Evolutionary conservation across 2,797 vertebrate genomes (phyloP).

Genomic region (Etheostoma perlongum): DNA sequence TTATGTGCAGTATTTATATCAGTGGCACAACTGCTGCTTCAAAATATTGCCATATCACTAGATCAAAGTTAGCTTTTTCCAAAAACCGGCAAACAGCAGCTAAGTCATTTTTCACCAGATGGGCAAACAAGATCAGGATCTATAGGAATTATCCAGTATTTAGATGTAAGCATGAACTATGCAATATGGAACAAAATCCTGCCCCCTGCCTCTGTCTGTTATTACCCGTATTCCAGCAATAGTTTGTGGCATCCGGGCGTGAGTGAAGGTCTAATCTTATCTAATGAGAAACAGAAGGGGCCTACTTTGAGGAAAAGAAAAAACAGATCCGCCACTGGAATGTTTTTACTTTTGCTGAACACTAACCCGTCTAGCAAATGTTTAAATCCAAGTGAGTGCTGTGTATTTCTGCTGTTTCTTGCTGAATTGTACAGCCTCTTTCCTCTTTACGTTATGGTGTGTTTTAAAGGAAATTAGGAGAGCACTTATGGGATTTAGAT

Average conservation of each 20-base stretch:
- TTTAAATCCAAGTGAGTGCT: background rate
- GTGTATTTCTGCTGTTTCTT: background rate
- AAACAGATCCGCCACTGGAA: slow-evolving; percentile 51
- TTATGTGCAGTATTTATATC: slow-evolving; percentile 6
- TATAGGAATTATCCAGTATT: background rate
- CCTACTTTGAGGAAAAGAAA: slow-evolving; percentile 49
- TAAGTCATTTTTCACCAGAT: background rate
- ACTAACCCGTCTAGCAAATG: slow-evolving; percentile 23
- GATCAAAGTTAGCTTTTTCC: background rate
- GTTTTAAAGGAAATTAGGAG: slow-evolving; percentile 11
- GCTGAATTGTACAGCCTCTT: slow-evolving; percentile 4
- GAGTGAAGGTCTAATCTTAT: slow-evolving; percentile 7
- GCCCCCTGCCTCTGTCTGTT: background rate
- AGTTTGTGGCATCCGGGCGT: slow-evolving; percentile 31
- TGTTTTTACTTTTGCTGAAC: slow-evolving; percentile 58
- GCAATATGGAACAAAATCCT: too few species aligned
- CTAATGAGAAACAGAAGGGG: slow-evolving; percentile 72
- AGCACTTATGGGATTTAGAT: slow-evolving; percentile 7
- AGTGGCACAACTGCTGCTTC: background rate
- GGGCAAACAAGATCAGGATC: background rate
- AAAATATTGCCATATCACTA: background rate
- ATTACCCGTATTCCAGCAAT: slow-evolving; percentile 23
- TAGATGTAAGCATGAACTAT: background rate
- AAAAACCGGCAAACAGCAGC: background rate
- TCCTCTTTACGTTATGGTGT: slow-evolving; percentile 6